Conservation (phyloP, 2,888 invertebrate species). For the Andrena minutula region DNA sequence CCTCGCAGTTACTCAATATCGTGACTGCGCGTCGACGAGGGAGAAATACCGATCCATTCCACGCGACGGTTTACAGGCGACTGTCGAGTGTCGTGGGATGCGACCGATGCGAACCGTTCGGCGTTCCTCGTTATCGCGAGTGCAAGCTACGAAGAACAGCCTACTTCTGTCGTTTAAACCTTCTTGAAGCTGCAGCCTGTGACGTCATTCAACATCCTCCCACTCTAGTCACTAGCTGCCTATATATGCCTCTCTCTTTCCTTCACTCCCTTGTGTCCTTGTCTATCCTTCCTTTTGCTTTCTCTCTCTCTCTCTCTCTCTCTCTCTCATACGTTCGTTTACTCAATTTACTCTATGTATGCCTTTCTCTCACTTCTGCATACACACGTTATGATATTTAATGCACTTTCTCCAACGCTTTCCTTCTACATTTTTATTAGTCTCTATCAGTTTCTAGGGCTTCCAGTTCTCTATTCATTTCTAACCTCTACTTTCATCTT, state of each 20-base stretch:
- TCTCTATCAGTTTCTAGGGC: neutral
- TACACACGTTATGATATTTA: neutral
- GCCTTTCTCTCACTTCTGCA: neutral
- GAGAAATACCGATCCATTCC: conserved; percentile 38
- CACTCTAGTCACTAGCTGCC: conserved; percentile 7
- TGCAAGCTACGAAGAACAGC: conserved; percentile 33
- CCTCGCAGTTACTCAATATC: conserved; percentile 17
- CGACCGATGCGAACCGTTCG: neutral
- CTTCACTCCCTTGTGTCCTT: neutral
- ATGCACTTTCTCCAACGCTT: neutral
- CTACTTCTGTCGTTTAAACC: conserved; percentile 51
- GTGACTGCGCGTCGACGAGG: conserved; percentile 8
- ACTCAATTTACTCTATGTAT: neutral
- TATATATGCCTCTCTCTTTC: neutral
- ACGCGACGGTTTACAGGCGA: conserved; percentile 50
- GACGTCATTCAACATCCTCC: conserved; percentile 46
- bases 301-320: neutral
- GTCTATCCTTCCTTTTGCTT: neutral
- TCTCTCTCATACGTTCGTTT: neutral
- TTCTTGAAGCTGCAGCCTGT: conserved; percentile 51
- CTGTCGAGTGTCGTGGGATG: conserved; percentile 55
- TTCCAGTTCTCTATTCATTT: neutral
- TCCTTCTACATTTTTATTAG: neutral
- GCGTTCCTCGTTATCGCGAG: conserved; percentile 39
- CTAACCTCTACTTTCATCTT: neutral